A percentile compares a stretch with the other conserved stretches of the same genome.
phyloP scores from a whole-genome alignment of 2,888 invertebrate genomes.

The Noctua fimbriata region DNA sequence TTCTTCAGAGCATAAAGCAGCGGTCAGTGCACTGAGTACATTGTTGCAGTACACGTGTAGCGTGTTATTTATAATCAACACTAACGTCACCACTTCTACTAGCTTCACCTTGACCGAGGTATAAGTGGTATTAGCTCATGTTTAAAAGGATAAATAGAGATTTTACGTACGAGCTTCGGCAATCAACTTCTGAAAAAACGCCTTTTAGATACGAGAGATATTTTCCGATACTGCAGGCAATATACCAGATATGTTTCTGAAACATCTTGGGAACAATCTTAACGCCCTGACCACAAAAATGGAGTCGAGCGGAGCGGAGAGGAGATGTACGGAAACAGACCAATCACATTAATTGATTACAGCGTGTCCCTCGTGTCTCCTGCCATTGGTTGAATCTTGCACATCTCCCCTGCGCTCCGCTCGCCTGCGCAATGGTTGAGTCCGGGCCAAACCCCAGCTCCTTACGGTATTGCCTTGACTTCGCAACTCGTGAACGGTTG shows the following conservation, averaged over 20 bases:
- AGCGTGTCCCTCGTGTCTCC: no score
- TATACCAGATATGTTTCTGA: neutral
- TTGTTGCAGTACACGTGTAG: conserved; percentile 32
- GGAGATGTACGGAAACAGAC: no score
- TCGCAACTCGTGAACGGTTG: conserved; percentile 13
- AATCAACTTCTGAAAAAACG: neutral
- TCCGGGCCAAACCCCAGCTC: no score
- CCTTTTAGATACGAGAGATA: neutral
- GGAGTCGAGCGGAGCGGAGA: no score
- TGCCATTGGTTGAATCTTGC: no score
- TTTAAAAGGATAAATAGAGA: neutral
- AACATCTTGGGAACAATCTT: neutral
- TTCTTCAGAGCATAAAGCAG: neutral
- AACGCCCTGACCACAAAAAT: neutral
- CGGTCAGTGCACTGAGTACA: conserved; percentile 15
- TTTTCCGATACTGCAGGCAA: neutral
- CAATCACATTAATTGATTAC: no score
- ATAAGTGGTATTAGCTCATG: neutral
- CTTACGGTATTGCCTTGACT: neutral
- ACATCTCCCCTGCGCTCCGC: no score
- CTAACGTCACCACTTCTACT: neutral
- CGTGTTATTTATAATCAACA: neutral
- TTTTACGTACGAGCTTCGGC: neutral
- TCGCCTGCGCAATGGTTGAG: no score
- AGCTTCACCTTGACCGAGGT: neutral